phyloP scores from a whole-genome alignment of 1,140 invertebrate species.

The Trichonephila clavata region DNA sequence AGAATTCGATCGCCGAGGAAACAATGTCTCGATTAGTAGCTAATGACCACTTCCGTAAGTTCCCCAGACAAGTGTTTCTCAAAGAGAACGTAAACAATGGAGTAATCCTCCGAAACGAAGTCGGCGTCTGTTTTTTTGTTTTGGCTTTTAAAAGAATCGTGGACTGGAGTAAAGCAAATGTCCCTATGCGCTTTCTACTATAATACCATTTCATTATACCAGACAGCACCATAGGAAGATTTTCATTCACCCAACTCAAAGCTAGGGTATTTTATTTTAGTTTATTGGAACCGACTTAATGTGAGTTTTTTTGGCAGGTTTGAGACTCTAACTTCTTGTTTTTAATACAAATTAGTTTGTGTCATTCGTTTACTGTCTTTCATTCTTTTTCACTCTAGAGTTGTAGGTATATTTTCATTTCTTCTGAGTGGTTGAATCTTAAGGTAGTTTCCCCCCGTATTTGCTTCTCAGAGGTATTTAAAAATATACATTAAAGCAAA shows the following conservation, averaged over 20 bases:
- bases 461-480: no score
- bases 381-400: no score
- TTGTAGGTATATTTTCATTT: no score
- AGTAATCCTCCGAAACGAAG: constrained; percentile 8
- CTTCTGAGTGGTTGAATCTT: no score
- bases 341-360: not conserved
- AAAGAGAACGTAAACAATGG: constrained; percentile 33
- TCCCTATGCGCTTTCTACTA: not conserved
- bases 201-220: constrained; percentile 11
- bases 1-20: constrained; percentile 16
- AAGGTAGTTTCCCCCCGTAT: no score
- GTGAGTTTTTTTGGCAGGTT: constrained; percentile 4
- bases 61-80: constrained; percentile 24
- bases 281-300: not conserved
- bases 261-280: not conserved
- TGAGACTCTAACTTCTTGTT: not conserved
- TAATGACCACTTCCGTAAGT: constrained; percentile 34
- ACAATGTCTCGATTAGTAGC: constrained; percentile 24
- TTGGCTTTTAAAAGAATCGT: constrained; percentile 19
- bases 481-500: no score
- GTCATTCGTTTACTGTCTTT: no score
- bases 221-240: not conserved
- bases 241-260: constrained; percentile 26
- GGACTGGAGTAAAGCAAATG: not conserved
- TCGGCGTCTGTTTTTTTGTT: not conserved